Conservation (phyloP, 1,140 invertebrate species). For the Eumeta japonica region DNA sequence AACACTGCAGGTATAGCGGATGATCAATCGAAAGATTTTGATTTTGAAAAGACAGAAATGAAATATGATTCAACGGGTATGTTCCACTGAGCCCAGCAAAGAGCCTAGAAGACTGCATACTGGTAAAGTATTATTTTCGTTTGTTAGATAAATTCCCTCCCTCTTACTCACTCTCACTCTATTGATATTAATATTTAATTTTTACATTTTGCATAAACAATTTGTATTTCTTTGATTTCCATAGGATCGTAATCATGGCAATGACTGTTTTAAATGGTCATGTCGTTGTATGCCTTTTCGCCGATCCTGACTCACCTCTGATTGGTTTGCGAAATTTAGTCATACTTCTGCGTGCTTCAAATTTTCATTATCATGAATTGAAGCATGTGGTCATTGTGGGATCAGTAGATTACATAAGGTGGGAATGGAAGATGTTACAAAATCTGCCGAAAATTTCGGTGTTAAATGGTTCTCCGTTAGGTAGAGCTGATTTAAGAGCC, state of each 20-base stretch:
- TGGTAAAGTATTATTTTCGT: too few species aligned
- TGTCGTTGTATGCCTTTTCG: conserved; percentile 98
- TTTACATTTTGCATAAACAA: too few species aligned
- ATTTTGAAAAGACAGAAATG: conserved; percentile 99
- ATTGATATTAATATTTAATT: too few species aligned
- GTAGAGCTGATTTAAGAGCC: conserved; percentile 95
- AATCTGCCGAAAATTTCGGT: conserved; percentile 99
- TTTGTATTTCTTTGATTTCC: too few species aligned
- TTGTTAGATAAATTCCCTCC: too few species aligned
- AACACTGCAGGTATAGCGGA: conserved; percentile 88
- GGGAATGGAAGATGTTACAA: conserved; percentile 99
- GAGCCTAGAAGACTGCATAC: conserved; percentile 94
- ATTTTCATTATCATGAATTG: conserved; percentile 99
- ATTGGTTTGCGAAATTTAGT: conserved; percentile 95
- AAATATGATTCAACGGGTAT: conserved; percentile 99
- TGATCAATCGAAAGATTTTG: conserved; percentile 94
- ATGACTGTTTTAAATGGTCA: conserved; percentile 99
- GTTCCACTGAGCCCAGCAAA: conserved; percentile 99
- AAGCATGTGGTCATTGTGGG: conserved; percentile 99
- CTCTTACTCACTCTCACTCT: too few species aligned
- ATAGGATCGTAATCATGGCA: conserved; percentile 96
- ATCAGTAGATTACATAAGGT: conserved; percentile 94
- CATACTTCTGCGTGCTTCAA: conserved; percentile 95
- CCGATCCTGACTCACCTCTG: conserved; percentile 96
- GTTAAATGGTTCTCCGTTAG: conserved; percentile 96